Evolutionary conservation across 2,888 invertebrate genomes (phyloP).

Genomic region (Pseudoips prasinana): DNA sequence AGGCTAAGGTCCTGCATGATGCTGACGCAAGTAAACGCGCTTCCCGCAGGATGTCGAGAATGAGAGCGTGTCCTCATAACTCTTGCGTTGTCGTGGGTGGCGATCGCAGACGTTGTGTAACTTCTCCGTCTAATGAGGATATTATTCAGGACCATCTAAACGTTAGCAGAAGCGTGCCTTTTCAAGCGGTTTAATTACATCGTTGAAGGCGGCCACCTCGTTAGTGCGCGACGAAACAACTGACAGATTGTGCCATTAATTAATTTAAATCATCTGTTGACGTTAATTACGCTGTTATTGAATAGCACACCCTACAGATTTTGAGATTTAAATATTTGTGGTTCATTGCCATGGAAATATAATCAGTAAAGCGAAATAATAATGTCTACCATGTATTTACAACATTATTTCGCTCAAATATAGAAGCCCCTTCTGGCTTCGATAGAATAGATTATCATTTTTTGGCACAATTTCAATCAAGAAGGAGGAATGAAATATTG

Average conservation of each 20-base stretch:
- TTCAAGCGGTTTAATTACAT: conserved; percentile 58
- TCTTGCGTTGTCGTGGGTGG: conserved; percentile 67
- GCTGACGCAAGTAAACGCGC: conserved; percentile 70
- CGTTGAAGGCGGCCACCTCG: conserved; percentile 49
- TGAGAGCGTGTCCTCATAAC: conserved; percentile 79
- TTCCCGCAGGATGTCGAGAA: conserved; percentile 79
- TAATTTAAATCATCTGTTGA: conserved; percentile 39
- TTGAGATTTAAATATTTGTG: background rate
- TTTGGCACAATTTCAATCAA: too few relatives aligned
- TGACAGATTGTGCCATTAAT: conserved; percentile 53
- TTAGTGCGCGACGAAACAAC: conserved; percentile 49
- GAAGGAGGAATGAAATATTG: too few relatives aligned
- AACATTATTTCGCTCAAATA: too few relatives aligned
- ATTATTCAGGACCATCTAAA: conserved; percentile 66
- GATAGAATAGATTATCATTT: too few relatives aligned
- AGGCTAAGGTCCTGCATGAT: conserved; percentile 63
- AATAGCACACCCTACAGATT: conserved; percentile 13
- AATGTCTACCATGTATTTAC: too few relatives aligned
- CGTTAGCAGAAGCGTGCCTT: conserved; percentile 43
- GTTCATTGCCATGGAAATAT: too few relatives aligned
- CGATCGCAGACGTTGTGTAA: conserved; percentile 63
- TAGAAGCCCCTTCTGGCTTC: too few relatives aligned
- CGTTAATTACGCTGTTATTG: conserved; percentile 37
- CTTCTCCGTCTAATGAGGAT: conserved; percentile 65
- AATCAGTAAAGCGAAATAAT: too few relatives aligned